A percentile compares a stretch with the other conserved stretches of the same genome.
phyloP scores from a whole-genome alignment of 2,797 vertebrate species.

The Echeneis naucrates region DNA sequence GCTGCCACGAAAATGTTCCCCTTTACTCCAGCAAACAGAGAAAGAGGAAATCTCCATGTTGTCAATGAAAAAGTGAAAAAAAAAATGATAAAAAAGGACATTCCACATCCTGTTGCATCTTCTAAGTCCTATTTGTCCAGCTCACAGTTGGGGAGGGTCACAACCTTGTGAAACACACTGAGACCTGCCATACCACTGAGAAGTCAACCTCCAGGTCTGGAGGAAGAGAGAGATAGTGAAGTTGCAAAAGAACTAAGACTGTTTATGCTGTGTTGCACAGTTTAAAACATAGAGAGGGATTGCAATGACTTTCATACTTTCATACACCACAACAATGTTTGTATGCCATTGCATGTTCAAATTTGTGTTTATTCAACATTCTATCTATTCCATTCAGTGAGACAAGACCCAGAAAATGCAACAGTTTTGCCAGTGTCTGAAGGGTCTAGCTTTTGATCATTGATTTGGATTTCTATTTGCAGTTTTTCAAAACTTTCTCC shows the following conservation, averaged over 20 bases:
- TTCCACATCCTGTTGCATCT: slow-evolving; percentile 62
- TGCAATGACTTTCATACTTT: background rate
- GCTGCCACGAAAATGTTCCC: slow-evolving; percentile 41
- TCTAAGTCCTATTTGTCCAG: slow-evolving; percentile 73
- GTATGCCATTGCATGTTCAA: background rate
- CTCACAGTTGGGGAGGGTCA: slow-evolving; percentile 60
- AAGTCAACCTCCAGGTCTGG: slow-evolving; percentile 51
- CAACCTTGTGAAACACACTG: slow-evolving; percentile 68
- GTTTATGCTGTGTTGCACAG: background rate
- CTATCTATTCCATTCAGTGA: background rate
- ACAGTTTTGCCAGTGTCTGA: background rate
- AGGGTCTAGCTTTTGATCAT: background rate
- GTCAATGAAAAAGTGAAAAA: slow-evolving; percentile 37
- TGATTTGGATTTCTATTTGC: background rate
- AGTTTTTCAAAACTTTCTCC: no score
- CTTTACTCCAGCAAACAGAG: slow-evolving; percentile 20
- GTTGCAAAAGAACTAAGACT: background rate
- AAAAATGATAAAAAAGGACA: slow-evolving; percentile 61
- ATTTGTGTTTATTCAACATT: background rate
- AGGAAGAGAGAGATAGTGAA: slow-evolving; percentile 19
- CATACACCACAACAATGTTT: background rate
- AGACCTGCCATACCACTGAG: slow-evolving; percentile 61
- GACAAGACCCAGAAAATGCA: background rate
- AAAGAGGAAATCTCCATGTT: slow-evolving; percentile 29
- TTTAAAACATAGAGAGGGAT: background rate